These are phyloP conservation scores for Endotricha flammealis DNA, from an alignment of 2,888 invertebrate species.

Conservation along the genomic window DNA sequence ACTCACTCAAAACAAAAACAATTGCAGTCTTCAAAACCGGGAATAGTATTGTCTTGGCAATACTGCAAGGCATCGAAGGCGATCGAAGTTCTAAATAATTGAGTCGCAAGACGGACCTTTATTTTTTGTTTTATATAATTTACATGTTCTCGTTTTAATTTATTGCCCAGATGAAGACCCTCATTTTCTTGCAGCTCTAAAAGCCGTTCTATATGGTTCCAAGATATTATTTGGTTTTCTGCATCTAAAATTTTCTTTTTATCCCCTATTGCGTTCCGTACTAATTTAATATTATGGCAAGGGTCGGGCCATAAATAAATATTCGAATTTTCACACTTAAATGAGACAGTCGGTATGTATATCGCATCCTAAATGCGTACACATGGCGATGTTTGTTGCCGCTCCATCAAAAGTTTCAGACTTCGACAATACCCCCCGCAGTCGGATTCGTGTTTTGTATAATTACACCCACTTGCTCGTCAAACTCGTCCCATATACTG, in stretches of 20 bases:
- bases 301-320: constrained; percentile 15
- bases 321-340: background rate
- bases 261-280: constrained; percentile 13
- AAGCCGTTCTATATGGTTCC: background rate
- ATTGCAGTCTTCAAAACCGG: background rate
- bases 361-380: constrained; percentile 2
- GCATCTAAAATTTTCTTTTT: constrained; percentile 3
- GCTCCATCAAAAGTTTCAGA: constrained; percentile 10
- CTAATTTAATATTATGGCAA: constrained; percentile 13
- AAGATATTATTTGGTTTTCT: constrained; percentile 1
- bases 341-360: background rate
- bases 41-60: constrained; percentile 3
- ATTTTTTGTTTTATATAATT: constrained; percentile 10
- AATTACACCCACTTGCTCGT: background rate
- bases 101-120: constrained; percentile 10
- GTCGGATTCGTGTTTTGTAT: background rate
- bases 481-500: background rate
- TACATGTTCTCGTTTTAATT: constrained; percentile 8
- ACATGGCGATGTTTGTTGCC: constrained; percentile 14
- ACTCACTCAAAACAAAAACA: background rate
- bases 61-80: constrained; percentile 10
- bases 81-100: constrained; percentile 9
- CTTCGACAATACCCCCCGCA: background rate
- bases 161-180: constrained; percentile 9
- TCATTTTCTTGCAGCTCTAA: constrained; percentile 7